A percentile compares a stretch with the other conserved stretches of the same genome.
Conservation (phyloP, 1,140 invertebrate species). For the Plectrocnemia conspersa region DNA sequence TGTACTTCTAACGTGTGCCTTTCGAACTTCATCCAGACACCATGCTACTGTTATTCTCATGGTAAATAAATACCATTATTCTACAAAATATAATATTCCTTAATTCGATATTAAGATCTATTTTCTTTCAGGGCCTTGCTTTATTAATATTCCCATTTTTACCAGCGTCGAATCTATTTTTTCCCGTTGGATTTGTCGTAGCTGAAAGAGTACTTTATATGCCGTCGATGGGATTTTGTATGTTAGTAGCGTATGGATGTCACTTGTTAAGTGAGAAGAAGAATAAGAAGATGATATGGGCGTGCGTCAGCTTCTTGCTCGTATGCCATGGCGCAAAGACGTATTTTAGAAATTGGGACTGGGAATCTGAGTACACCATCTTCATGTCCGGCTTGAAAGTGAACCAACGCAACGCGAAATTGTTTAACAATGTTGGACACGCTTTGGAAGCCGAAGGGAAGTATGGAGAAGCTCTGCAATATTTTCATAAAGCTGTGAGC, state of each 20-base stretch:
- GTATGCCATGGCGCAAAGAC: slow-evolving; percentile 76
- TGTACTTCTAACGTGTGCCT: slow-evolving; percentile 60
- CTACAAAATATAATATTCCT: neutral
- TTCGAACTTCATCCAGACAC: slow-evolving; percentile 60
- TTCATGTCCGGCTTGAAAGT: slow-evolving; percentile 89
- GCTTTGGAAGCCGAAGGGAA: slow-evolving; percentile 82
- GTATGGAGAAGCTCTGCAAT: slow-evolving; percentile 81
- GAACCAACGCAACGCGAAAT: slow-evolving; percentile 88
- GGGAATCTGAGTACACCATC: slow-evolving; percentile 88
- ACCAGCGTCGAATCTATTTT: slow-evolving; percentile 94
- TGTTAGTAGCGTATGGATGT: slow-evolving; percentile 82
- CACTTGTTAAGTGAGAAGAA: slow-evolving; percentile 48
- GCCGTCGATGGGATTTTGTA: slow-evolving; percentile 96
- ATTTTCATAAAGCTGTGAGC: slow-evolving; percentile 87
- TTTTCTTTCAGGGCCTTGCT: slow-evolving; percentile 66
- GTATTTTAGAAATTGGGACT: slow-evolving; percentile 82
- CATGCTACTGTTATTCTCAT: slow-evolving; percentile 76
- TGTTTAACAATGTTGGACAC: slow-evolving; percentile 96
- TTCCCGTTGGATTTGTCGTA: slow-evolving; percentile 95
- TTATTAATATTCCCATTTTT: slow-evolving; percentile 88
- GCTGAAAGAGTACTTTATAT: slow-evolving; percentile 94
- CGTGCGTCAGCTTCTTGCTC: slow-evolving; percentile 61
- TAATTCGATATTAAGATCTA: neutral
- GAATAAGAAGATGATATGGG: slow-evolving; percentile 58
- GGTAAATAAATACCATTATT: slow-evolving; percentile 50